These are phyloP conservation scores for Macrophya annulata DNA, from an alignment of 2,888 invertebrate species.

Conservation along the genomic window DNA sequence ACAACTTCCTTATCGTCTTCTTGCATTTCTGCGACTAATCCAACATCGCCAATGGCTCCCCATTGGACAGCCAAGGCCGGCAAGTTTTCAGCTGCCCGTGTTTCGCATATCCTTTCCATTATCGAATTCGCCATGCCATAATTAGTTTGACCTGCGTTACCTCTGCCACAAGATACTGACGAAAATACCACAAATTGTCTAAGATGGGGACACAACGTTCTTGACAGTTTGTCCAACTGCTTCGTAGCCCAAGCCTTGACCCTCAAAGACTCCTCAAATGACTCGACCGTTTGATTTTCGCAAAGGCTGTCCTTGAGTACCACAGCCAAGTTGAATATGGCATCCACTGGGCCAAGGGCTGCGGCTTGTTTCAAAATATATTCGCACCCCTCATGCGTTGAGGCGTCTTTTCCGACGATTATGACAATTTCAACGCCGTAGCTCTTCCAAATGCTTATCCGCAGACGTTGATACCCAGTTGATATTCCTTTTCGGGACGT, in stretches of 20 bases:
- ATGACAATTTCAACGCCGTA: conserved; percentile 87
- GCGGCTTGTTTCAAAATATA: conserved; percentile 84
- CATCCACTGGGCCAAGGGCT: conserved; percentile 82
- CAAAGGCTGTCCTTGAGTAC: conserved; percentile 82
- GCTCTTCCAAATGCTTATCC: conserved; percentile 85
- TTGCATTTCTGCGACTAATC: conserved; percentile 81
- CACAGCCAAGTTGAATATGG: conserved; percentile 85
- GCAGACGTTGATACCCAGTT: conserved; percentile 91
- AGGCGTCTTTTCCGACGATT: conserved; percentile 86
- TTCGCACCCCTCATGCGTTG: conserved; percentile 86
- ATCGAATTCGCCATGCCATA: conserved; percentile 84
- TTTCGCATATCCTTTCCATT: conserved; percentile 83
- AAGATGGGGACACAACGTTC: conserved; percentile 79
- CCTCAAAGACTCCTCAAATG: conserved; percentile 81
- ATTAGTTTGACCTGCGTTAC: conserved; percentile 85
- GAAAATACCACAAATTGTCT: conserved; percentile 85
- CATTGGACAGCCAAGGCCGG: conserved; percentile 84
- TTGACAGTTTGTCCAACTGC: conserved; percentile 81
- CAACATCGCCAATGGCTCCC: conserved; percentile 86
- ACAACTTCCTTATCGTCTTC: conserved; percentile 78
- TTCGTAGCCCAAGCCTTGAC: conserved; percentile 84
- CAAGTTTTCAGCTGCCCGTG: conserved; percentile 77
- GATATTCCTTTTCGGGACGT: conserved; percentile 90
- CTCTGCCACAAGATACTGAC: conserved; percentile 84
- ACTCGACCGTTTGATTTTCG: conserved; percentile 81